A percentile compares a stretch with the other conserved stretches of the same genome.
Conservation (phyloP, 2,113 vertebrate genomes). For the Psophia crepitans region DNA sequence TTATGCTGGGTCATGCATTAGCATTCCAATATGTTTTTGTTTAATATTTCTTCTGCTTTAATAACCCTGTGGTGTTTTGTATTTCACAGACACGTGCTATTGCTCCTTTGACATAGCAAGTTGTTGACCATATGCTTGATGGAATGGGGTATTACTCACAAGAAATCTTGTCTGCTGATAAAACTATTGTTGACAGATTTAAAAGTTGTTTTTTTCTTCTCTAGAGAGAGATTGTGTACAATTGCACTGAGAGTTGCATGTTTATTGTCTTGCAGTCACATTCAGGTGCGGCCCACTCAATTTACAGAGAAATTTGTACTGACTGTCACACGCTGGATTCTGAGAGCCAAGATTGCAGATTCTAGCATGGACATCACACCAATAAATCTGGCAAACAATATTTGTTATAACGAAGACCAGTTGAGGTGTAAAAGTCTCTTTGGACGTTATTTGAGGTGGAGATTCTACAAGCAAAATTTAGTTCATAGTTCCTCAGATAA, state of each 20-base stretch:
- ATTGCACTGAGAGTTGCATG: not conserved
- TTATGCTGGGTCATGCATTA: not conserved
- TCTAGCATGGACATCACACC: not conserved
- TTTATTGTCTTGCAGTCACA: not conserved
- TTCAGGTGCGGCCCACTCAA: not conserved
- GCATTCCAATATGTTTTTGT: not conserved
- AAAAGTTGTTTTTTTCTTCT: not conserved
- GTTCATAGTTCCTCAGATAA: not conserved
- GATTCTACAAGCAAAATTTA: not conserved
- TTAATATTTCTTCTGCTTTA: not conserved
- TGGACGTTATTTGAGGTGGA: not conserved
- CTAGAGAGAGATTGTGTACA: not conserved
- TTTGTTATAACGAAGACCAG: not conserved
- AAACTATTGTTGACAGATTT: not conserved
- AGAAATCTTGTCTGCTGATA: not conserved
- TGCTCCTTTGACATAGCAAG: constrained; percentile 5
- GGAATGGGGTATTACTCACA: not conserved
- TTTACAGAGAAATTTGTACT: not conserved
- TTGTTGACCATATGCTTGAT: constrained; percentile 35
- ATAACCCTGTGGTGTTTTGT: not conserved
- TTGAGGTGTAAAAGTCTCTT: not conserved
- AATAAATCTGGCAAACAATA: not conserved
- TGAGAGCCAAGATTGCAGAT: not conserved
- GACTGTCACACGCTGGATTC: not conserved
- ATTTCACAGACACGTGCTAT: not conserved